phyloP scores from a whole-genome alignment of 2,113 vertebrate species.

The Xerus inauris region DNA sequence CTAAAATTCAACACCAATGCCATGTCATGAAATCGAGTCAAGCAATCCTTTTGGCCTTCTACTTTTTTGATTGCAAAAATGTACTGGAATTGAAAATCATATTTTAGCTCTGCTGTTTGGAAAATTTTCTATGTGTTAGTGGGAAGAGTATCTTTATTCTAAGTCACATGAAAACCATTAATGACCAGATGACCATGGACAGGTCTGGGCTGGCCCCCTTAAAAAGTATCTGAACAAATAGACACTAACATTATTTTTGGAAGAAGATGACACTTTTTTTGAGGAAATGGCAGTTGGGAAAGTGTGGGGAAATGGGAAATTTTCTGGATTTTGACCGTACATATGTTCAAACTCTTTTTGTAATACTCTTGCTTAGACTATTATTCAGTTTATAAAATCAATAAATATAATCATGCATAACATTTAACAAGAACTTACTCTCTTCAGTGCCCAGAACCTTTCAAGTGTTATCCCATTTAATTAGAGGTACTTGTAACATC shows the following conservation, averaged over 20 bases:
- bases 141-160: background rate
- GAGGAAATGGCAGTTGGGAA: background rate
- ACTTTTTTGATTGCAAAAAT: background rate
- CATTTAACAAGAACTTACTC: background rate
- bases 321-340: background rate
- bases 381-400: background rate
- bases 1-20: background rate
- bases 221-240: background rate
- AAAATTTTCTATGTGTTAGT: background rate
- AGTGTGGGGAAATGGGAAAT: background rate
- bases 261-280: background rate
- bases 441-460: background rate
- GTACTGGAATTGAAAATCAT: background rate
- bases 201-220: background rate
- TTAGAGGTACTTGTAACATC: background rate
- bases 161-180: background rate
- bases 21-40: background rate
- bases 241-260: background rate
- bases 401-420: background rate
- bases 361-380: background rate
- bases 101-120: background rate
- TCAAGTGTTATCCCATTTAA: background rate
- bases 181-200: background rate
- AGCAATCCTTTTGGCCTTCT: no score
- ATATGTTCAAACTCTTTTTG: background rate